Conservation (phyloP, 2,888 invertebrate genomes). For the Carterocephalus palaemon region DNA sequence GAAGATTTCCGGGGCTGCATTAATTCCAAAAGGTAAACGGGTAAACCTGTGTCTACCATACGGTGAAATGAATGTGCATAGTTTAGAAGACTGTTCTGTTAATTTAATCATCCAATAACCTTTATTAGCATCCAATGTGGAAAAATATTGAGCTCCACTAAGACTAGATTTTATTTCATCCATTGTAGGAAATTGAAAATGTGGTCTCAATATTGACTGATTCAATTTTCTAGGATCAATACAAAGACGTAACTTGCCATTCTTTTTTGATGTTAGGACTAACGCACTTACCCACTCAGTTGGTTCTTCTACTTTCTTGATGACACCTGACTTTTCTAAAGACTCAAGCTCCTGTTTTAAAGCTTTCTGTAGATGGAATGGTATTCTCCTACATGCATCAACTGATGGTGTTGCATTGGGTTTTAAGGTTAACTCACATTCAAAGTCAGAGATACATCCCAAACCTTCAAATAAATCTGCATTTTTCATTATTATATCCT, state of each 20-base stretch:
- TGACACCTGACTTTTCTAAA: conserved; percentile 21
- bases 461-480: conserved; percentile 14
- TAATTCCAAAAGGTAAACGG: conserved; percentile 31
- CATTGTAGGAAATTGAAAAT: conserved; percentile 30
- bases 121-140: conserved; percentile 31
- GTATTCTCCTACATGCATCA: conserved; percentile 23
- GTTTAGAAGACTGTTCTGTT: conserved; percentile 22
- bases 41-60: conserved; percentile 28
- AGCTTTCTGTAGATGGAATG: conserved; percentile 16
- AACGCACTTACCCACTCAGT: conserved; percentile 30
- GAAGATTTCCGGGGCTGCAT: conserved; percentile 30
- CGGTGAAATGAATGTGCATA: conserved; percentile 34
- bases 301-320: conserved; percentile 25
- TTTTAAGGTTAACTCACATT: conserved; percentile 12
- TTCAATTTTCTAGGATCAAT: conserved; percentile 31
- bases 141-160: conserved; percentile 27
- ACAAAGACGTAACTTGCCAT: conserved; percentile 29
- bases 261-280: conserved; percentile 26
- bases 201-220: conserved; percentile 26
- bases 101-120: conserved; percentile 32
- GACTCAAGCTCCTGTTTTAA: conserved; percentile 26
- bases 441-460: conserved; percentile 7
- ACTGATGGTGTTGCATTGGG: conserved; percentile 21
- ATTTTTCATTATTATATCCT: neutral
- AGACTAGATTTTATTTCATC: conserved; percentile 29